phyloP scores from a whole-genome alignment of 2,888 invertebrate genomes.

The Alviniconcha strummeri region DNA sequence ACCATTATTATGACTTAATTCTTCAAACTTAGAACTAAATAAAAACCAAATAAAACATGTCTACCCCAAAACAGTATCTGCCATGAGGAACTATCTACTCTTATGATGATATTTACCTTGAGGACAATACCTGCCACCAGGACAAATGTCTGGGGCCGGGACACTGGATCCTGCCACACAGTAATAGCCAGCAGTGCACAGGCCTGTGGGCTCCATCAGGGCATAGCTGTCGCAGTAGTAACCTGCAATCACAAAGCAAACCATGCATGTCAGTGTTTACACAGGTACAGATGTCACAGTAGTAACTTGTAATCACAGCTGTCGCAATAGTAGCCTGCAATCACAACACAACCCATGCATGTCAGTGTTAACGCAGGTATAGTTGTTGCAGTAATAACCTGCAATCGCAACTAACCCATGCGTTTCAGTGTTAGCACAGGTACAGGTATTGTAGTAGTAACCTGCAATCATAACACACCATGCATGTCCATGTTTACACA shows the following conservation, averaged over 20 bases:
- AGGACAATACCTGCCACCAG: slow-evolving; percentile 68
- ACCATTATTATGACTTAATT: too few species aligned
- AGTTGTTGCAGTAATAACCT: too few species aligned
- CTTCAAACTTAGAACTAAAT: too few species aligned
- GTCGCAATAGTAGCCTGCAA: slow-evolving; percentile 58
- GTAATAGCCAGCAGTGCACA: slow-evolving; percentile 67
- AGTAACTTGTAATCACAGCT: slow-evolving; percentile 51
- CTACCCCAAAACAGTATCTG: not conserved
- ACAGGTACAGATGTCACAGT: slow-evolving; percentile 58
- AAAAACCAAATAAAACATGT: not conserved
- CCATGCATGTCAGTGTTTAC: slow-evolving; percentile 56
- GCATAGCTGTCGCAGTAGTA: slow-evolving; percentile 63
- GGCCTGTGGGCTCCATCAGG: slow-evolving; percentile 59
- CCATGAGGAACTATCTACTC: too few species aligned
- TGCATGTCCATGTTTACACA: slow-evolving; percentile 56
- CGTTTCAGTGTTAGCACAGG: not conserved
- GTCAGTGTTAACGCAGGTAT: too few species aligned
- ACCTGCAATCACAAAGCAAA: slow-evolving; percentile 51
- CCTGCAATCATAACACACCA: slow-evolving; percentile 54
- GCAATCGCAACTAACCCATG: not conserved
- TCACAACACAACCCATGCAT: too few species aligned
- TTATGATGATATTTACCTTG: slow-evolving; percentile 46
- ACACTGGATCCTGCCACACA: slow-evolving; percentile 63
- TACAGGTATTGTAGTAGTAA: slow-evolving; percentile 55
- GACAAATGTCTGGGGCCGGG: slow-evolving; percentile 59